Conservation (phyloP, 2,888 invertebrate species). For the Erebia ligea region DNA sequence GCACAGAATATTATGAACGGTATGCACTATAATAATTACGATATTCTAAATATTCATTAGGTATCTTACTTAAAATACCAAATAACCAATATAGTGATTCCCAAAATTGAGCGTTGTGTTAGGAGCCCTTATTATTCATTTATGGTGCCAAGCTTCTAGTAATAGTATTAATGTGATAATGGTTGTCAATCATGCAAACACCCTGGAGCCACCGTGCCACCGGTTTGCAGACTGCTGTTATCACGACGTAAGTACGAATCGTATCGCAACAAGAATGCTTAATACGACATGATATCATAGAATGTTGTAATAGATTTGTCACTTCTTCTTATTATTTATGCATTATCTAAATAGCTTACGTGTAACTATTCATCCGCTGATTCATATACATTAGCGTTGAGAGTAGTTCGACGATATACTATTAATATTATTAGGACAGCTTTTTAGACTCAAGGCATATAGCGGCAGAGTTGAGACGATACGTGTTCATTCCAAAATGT, state of each 20-base stretch:
- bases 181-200: conserved; percentile 82
- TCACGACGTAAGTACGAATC: conserved; percentile 74
- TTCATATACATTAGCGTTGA: conserved; percentile 33
- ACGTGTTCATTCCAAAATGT: no score
- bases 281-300: conserved; percentile 63
- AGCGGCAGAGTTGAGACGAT: no score
- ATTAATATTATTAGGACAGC: conserved; percentile 14
- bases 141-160: conserved; percentile 70
- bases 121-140: conserved; percentile 57
- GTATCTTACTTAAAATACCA: neutral
- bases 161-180: conserved; percentile 80
- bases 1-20: no score
- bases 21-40: no score
- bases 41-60: neutral
- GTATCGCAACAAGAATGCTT: conserved; percentile 75
- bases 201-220: conserved; percentile 70
- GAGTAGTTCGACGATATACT: conserved; percentile 27
- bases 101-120: conserved; percentile 44
- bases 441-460: conserved; percentile 4
- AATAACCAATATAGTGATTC: neutral
- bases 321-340: conserved; percentile 71
- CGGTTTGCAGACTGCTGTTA: conserved; percentile 70
- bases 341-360: conserved; percentile 75
- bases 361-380: conserved; percentile 47
- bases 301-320: conserved; percentile 69